Base-by-base conservation (phyloP, 2,797 vertebrate species). In the Salmo trutta region DNA sequence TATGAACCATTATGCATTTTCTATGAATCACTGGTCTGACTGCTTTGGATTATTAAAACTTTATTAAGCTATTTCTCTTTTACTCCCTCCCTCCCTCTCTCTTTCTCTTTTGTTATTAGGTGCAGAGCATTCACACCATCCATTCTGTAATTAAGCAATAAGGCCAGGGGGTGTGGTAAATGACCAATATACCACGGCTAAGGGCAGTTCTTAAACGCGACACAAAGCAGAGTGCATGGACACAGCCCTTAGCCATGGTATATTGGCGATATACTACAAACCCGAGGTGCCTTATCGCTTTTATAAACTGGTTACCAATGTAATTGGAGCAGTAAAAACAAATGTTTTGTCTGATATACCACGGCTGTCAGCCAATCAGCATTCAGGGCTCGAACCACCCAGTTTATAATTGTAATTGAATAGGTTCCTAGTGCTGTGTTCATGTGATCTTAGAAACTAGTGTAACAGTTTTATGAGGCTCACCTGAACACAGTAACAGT, bases 401-500 rank as follows among this genome's bases (percentile, higher is more conserved):
- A 36, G 36, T 36, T 7, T 54, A 56, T 56, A 8, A 64, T 64
- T 14, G 21, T 64, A 24, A 24, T 24, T 64, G 59, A 64, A 3
- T 24, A 24, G 59, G 59, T n/a, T 62, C 3, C 8, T 10, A 62
- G 10, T 62, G 59, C n/a, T 62, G 21, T 24, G 59, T n/a, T 62
- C 59, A 8, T 62, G 59, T 62, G 59, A 62, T 62, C 21, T 62
- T 62, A n/a, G 8, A 10, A 62, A 21, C 59, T 10, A 62, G 21
- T 62, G 59, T 21, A 62, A 62, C n/a, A 21, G 59, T 62, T 62
- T 62, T 62, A 62, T 10, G n/a, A 62, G 8, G 59, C 59, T 62
- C 59, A 62, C 7, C 59, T 24, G 21, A 19, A 31, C 29, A 71
- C 31, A 15, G 33, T 33, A 47, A 15, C 80, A 82, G 85, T 81